phyloP scores from a whole-genome alignment of 1,140 invertebrate genomes.

The Hylyphantes graminicola region DNA sequence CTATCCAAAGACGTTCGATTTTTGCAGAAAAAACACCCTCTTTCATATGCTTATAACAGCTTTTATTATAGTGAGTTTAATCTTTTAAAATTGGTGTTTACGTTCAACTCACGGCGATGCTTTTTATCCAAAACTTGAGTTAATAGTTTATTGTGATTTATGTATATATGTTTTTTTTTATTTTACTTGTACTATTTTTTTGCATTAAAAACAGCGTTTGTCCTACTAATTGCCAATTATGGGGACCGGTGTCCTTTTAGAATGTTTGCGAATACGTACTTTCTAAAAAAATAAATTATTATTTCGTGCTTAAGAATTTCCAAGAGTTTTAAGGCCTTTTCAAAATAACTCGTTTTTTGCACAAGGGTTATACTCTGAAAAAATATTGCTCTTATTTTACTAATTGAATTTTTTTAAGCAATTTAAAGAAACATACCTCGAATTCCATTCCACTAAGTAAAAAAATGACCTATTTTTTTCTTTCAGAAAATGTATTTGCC shows the following conservation, averaged over 20 bases:
- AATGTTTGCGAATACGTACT: no score
- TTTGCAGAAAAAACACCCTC: background rate
- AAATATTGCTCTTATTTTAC: no score
- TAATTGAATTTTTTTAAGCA: no score
- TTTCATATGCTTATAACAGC: conserved; percentile 27
- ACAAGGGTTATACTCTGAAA: no score
- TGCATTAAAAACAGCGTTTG: background rate
- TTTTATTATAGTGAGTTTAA: conserved; percentile 30
- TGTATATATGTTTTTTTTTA: conserved; percentile 4
- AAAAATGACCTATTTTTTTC: no score
- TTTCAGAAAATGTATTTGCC: no score
- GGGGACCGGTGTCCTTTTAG: conserved; percentile 22
- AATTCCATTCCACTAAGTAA: no score
- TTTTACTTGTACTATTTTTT: conserved; percentile 25
- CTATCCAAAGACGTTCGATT: background rate
- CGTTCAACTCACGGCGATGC: conserved; percentile 13
- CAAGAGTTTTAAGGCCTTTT: no score
- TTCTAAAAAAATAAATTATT: no score
- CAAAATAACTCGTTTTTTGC: no score
- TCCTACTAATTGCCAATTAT: conserved; percentile 47
- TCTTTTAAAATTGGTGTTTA: conserved; percentile 25
- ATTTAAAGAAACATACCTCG: no score
- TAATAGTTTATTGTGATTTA: conserved; percentile 13
- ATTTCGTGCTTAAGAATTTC: no score
- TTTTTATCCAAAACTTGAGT: conserved; percentile 31